Conservation (phyloP, 2,113 vertebrate species). For the Dicrurus megarhynchus region DNA sequence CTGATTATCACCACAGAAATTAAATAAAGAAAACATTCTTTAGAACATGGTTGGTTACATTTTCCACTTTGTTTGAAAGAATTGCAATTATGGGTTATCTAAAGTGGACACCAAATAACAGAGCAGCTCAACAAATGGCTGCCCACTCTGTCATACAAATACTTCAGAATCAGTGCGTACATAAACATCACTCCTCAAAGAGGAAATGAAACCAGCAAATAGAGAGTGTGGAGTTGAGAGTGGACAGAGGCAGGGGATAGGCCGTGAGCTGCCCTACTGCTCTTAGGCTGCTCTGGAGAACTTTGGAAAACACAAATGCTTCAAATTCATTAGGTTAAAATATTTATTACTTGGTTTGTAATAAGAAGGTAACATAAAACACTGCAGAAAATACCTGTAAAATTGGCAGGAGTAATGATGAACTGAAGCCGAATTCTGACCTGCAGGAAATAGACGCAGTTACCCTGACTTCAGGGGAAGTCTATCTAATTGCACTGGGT, state of each 20-base stretch:
- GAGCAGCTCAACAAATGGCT: not conserved
- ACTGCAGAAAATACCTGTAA: not conserved
- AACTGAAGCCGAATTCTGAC: not conserved
- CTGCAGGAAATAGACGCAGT: not conserved
- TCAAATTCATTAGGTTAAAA: not conserved
- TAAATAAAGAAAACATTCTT: not conserved
- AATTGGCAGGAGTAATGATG: not conserved
- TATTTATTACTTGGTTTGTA: not conserved
- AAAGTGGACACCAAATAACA: conserved; percentile 13
- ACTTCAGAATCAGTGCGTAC: not conserved
- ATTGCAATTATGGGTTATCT: not conserved
- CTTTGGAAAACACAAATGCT: not conserved
- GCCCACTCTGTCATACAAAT: not conserved
- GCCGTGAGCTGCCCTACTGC: not conserved
- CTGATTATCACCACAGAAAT: not conserved
- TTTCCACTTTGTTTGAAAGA: conserved; percentile 9
- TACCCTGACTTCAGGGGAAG: not conserved
- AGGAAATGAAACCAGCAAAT: not conserved
- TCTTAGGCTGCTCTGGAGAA: not conserved
- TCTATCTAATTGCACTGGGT: not conserved
- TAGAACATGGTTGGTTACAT: not conserved
- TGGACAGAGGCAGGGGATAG: not conserved
- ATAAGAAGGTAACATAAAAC: not conserved
- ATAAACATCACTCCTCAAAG: not conserved
- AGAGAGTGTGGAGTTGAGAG: not conserved